phyloP scores from a whole-genome alignment of 1,140 invertebrate genomes.

The Pseudomyrmex cubaensis region DNA sequence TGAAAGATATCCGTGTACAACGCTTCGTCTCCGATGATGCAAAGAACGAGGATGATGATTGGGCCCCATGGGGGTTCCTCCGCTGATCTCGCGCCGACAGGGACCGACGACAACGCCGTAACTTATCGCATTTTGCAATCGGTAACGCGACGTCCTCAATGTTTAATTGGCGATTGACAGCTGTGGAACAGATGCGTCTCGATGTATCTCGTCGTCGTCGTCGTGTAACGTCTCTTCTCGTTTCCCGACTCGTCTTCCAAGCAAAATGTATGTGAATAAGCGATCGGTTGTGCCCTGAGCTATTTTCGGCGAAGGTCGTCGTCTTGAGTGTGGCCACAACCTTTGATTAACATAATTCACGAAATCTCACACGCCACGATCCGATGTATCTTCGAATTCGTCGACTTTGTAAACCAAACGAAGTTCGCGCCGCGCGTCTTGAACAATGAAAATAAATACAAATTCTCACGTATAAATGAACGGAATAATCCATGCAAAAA shows the following conservation, averaged over 20 bases:
- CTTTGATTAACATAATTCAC: constrained; percentile 32
- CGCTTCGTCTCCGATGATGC: constrained; percentile 38
- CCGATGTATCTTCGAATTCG: too few relatives aligned
- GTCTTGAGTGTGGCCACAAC: constrained; percentile 36
- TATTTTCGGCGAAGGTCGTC: constrained; percentile 52
- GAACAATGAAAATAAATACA: too few relatives aligned
- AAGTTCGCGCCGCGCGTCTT: neutral
- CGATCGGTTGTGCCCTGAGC: constrained; percentile 5
- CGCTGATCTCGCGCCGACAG: neutral
- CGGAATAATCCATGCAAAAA: neutral
- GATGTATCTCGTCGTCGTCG: neutral
- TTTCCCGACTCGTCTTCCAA: neutral
- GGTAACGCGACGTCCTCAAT: constrained; percentile 25
- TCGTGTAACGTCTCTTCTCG: neutral
- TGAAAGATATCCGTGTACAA: constrained; percentile 3
- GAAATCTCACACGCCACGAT: neutral
- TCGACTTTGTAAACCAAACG: too few relatives aligned
- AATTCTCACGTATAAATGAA: neutral
- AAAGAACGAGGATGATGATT: constrained; percentile 34
- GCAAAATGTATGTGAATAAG: constrained; percentile 13
- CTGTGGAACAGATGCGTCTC: constrained; percentile 42
- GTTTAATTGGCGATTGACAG: constrained; percentile 50
- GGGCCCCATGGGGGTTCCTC: neutral
- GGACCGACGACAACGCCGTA: neutral
- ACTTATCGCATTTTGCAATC: constrained; percentile 34